Base-by-base conservation (phyloP, 2,888 invertebrate genomes). In the Oscheius sp. region DNA sequence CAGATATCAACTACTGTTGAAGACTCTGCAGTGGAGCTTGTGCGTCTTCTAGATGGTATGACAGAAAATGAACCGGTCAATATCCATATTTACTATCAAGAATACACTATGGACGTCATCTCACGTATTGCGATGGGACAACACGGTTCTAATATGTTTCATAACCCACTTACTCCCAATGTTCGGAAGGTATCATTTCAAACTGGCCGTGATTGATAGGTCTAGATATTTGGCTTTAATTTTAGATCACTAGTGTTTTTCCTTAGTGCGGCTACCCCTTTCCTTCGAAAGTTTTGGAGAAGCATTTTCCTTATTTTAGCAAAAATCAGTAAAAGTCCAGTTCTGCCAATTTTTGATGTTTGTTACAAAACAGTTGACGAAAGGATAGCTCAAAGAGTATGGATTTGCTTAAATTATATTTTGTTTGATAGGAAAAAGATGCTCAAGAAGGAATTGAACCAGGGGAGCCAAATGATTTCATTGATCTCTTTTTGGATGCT, bases 91-190 rank as follows among this genome's bases (percentile, higher is more conserved):
- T 74, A 72, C 68, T 88, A 87, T 69, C 88, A 89, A 78, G 87
- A 88, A 1, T 82, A 89, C 24, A 89, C 89, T 0, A 86, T 89
- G 70, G 89, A 89, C 69, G 87, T 88, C 1, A 89, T 90, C 62
- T 86, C 87, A 8, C 85, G 87, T 24, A 87, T 88, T 74, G 89
- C 88, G 0, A 83, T 89, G 56, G 89, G 82, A 0, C 78, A 77
- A 24, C 67, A 66, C 3, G 71, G 70, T 24, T 67, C 73, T 0
- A 47, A 62, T 12, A 63, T 75, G 67, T 74, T 77, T 67, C 44
- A 70, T 17, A 78, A 77, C 45, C 73, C 71, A 2, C 51, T 67
- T 32, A 14, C 65, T 1, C 45, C 47, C 2, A 49, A 50, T 26
- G 54, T 61, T 12, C 32, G 22, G 17, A 57, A 57, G 5, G 54